A percentile compares a stretch with the other conserved stretches of the same genome.
These are phyloP conservation scores for Pycnomerus fuliginosus DNA, from an alignment of 2,888 invertebrate genomes.

Conservation along the genomic window DNA sequence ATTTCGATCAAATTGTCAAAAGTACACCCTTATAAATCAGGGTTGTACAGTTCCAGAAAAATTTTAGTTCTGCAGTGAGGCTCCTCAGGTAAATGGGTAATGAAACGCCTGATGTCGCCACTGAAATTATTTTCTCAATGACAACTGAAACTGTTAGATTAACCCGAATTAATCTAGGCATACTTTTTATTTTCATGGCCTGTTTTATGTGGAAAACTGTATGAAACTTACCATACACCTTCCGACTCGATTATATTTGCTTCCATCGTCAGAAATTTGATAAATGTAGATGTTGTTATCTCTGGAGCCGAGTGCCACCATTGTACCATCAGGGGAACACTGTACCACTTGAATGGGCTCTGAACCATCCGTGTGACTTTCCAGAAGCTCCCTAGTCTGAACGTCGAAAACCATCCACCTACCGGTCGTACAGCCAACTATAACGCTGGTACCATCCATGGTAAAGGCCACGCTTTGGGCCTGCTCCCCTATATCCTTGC, in stretches of 20 bases:
- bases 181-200: too few species aligned
- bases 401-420: slow-evolving; percentile 84
- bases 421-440: slow-evolving; percentile 76
- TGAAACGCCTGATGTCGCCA: too few species aligned
- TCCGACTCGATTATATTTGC: slow-evolving; percentile 75
- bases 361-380: slow-evolving; percentile 69
- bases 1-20: too few species aligned
- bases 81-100: too few species aligned
- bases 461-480: slow-evolving; percentile 83
- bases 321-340: slow-evolving; percentile 76
- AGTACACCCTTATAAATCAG: too few species aligned
- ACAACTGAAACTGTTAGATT: too few species aligned
- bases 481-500: slow-evolving; percentile 84
- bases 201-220: neutral
- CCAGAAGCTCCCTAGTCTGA: slow-evolving; percentile 70
- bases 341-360: slow-evolving; percentile 71
- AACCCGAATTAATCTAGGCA: too few species aligned
- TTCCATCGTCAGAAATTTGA: slow-evolving; percentile 73
- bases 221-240: slow-evolving; percentile 73
- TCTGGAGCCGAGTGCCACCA: slow-evolving; percentile 82
- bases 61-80: too few species aligned
- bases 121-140: too few species aligned
- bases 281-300: slow-evolving; percentile 91
- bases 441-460: slow-evolving; percentile 70
- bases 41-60: too few species aligned